Conservation (phyloP, 2,888 invertebrate genomes). For the Electrophaes corylata region DNA sequence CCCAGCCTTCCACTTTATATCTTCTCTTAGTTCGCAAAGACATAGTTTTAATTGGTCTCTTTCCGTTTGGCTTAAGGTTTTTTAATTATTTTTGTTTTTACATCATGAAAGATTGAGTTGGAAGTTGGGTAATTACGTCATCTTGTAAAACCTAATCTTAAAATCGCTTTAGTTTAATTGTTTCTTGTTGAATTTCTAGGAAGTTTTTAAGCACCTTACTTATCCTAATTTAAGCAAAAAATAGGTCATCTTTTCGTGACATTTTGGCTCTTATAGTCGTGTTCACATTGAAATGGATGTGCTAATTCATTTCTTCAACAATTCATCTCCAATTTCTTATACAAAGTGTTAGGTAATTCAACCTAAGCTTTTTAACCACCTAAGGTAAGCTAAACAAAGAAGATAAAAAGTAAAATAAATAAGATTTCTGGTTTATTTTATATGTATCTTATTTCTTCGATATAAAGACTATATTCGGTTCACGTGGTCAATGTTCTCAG, state of each 20-base stretch:
- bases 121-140: constrained; percentile 38
- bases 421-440: neutral
- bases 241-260: no score
- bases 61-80: constrained; percentile 65
- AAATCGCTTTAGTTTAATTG: no score
- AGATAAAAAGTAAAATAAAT: neutral
- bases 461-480: constrained; percentile 18
- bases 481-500: constrained; percentile 30
- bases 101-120: constrained; percentile 59
- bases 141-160: neutral
- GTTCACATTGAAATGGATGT: no score
- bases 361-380: no score
- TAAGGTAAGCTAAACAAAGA: no score
- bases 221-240: no score
- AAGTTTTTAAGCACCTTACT: no score
- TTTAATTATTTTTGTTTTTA: constrained; percentile 66
- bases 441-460: constrained; percentile 11
- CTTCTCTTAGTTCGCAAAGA: constrained; percentile 65
- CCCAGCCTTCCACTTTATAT: constrained; percentile 61
- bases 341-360: no score
- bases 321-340: no score
- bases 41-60: constrained; percentile 76
- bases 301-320: no score
- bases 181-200: neutral
- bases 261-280: no score